Base-by-base conservation (phyloP, 2,113 vertebrate species). In the Atlantisia rogersi region DNA sequence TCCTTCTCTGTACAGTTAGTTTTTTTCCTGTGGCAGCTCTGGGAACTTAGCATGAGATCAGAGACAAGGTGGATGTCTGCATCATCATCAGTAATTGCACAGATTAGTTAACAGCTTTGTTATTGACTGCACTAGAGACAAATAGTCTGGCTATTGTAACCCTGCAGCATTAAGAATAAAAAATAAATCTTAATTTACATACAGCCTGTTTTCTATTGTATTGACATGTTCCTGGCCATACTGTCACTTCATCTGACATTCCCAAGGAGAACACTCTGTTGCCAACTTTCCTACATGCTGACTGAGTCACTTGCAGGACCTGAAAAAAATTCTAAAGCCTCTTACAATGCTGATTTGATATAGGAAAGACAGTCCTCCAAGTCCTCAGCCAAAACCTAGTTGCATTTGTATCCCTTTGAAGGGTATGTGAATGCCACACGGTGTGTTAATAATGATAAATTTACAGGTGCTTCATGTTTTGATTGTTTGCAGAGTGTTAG, bases 401-500 rank as follows among this genome's bases (percentile, higher is more conserved):
- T 91, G 63, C 25, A 55, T 7, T 78, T 86, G 5, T 82, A 29
- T 71, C 65, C 21, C 46, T 87, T 77, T 52, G 67, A 80, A 90
- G 64, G 63, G 28, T 70, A 22, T 0, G 1, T 24, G 28, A 81
- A 65, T 40, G 26, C 19, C 82, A 6, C 68, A 16, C 4, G 13
- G 16, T 40, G 4, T 68, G 26, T 88, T 90, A 68, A 76, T 15
- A 74, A 24, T 56, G 48, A 65, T 67, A 42, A 92, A 86, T 56
- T 93, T 77, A 93, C 37, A n/a, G 29, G 24, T 90, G 24, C 64
- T 92, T 95, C 32, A 5, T 94, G 25, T 94, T 96, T 93, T 93
- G 71, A 56, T 95, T 97, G 58, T 97, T 96, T 97, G 56, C 97
- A 99, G 99, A 99, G 99, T 95, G 97, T 99, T 84, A 98, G 99